Base-by-base conservation (phyloP, 2,888 invertebrate species). In the Cecidostiba fungosa region DNA sequence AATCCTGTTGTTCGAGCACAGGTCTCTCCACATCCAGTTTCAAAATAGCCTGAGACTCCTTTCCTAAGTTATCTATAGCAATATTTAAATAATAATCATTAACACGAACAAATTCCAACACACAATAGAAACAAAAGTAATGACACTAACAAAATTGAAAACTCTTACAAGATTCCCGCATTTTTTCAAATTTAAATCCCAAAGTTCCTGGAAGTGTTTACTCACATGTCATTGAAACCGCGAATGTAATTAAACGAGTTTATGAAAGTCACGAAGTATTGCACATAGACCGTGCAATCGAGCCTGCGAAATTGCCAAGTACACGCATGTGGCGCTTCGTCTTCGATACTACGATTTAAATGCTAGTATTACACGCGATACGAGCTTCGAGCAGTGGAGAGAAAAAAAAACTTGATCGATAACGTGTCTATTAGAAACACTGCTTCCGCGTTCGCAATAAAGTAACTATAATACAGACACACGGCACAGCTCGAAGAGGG, bases 1-100 rank as follows among this genome's bases (percentile, higher is more conserved):
- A 90, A 84, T 93, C 92, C 87, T 94, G 93, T 84, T 94, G 94
- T 87, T 95, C 94, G 82, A 94, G 94, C 47, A 94, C 88, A 14
- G 94, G 94, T 82, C 95, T 92, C 82, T 94, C 94, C 32, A 95
- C 93, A 88, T 92, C 47, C 39, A 87, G 16, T 73, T 85, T 86
- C 47, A 87, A 77, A 54, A 86, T 50, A n/a, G 86, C 14, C 4
- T 85, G 79, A 19, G 81, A 39, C 4, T 86, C 84, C 59, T 86
- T 86, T n/a, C 59, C 43, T 54, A 79, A 10, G 39, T 78, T 83
- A 59, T 62, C 86, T 87, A 23, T 0, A 81, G 77, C 66, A 4
- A 82, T 16, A 77, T 36, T 32, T n/a, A 12, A 77, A 36, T 43
- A 6, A 10, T 8, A 77, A 5, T 43, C 36, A 29, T 77, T 66